phyloP scores from a whole-genome alignment of 2,113 vertebrate genomes.

The Empidonax alnorum region DNA sequence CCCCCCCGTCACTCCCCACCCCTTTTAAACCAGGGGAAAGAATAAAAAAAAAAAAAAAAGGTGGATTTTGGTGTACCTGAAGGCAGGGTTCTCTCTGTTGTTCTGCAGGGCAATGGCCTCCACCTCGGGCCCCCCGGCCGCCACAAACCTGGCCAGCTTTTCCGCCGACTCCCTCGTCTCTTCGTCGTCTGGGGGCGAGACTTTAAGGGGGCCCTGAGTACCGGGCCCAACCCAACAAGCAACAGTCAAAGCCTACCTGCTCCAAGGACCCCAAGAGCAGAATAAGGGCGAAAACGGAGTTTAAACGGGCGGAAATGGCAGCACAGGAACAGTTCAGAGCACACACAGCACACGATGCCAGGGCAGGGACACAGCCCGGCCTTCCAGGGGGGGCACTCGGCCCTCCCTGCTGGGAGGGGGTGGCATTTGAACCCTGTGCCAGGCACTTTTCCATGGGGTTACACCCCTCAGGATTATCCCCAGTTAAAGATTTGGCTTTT shows the following conservation, averaged over 20 bases:
- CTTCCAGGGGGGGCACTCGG: too few species aligned
- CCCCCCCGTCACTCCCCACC: too few species aligned
- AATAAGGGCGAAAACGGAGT: slow-evolving; percentile 77
- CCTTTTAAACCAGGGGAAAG: too few species aligned
- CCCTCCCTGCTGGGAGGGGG: too few species aligned
- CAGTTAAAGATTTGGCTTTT: too few species aligned
- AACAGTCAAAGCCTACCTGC: slow-evolving; percentile 89
- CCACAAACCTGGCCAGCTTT: slow-evolving; percentile 91
- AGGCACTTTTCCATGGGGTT: background rate
- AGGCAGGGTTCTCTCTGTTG: slow-evolving; percentile 88
- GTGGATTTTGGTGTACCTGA: slow-evolving; percentile 76
- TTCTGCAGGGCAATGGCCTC: slow-evolving; percentile 91
- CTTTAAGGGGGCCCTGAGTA: slow-evolving; percentile 99
- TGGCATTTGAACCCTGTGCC: background rate
- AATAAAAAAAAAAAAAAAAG: too few species aligned
- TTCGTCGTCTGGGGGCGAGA: slow-evolving; percentile 96
- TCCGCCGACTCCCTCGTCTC: slow-evolving; percentile 89
- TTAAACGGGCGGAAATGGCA: slow-evolving; percentile 58
- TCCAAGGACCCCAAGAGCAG: slow-evolving; percentile 87
- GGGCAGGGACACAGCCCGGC: too few species aligned
- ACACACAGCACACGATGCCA: background rate
- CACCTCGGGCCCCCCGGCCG: slow-evolving; percentile 90
- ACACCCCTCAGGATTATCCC: background rate
- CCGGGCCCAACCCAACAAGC: slow-evolving; percentile 90
- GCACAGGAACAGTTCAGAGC: background rate